These are phyloP conservation scores for Coluber constrictor DNA, from an alignment of 2,797 vertebrate species.

Conservation along the genomic window DNA sequence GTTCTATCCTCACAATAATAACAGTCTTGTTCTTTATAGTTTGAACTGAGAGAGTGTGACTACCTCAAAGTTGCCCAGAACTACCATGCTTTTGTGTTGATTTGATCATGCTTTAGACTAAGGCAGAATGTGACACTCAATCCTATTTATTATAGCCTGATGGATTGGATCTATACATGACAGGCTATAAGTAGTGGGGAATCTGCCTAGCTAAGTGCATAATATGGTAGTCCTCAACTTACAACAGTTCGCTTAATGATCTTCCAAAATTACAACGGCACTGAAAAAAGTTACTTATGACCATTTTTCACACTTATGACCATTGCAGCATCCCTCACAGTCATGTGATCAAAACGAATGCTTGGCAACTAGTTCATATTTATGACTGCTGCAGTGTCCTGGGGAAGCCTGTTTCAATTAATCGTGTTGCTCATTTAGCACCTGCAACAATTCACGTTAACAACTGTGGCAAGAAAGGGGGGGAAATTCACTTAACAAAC, in stretches of 20 bases:
- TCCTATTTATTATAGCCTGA: background rate
- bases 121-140: background rate
- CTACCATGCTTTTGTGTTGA: background rate
- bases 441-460: background rate
- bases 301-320: too few relatives aligned
- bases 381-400: background rate
- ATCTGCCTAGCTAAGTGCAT: background rate
- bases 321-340: too few relatives aligned
- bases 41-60: background rate
- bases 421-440: background rate
- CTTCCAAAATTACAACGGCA: too few relatives aligned
- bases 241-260: too few relatives aligned
- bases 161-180: background rate
- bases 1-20: background rate
- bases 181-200: too few relatives aligned
- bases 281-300: too few relatives aligned
- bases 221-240: background rate
- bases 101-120: background rate
- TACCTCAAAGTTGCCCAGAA: background rate
- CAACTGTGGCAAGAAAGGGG: background rate
- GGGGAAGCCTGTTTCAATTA: background rate
- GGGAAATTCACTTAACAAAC: background rate
- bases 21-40: background rate
- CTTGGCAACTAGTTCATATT: background rate
- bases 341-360: too few relatives aligned